Evolutionary conservation across 2,888 invertebrate species (phyloP).

Genomic region (Chloromyia formosa): DNA sequence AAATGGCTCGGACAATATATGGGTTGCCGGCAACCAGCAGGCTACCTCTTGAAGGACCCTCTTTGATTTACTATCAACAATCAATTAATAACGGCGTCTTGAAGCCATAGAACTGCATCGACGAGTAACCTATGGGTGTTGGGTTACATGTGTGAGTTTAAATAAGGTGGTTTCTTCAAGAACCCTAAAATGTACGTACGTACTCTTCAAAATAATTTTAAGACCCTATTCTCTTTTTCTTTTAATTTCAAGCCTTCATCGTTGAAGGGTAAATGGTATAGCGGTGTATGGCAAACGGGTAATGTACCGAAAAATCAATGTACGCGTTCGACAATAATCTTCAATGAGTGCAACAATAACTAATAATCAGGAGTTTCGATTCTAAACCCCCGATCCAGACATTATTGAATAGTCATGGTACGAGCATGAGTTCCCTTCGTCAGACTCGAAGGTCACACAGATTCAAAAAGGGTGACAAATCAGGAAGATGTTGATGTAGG

Average conservation of each 20-base stretch:
- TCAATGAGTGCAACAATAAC: constrained; percentile 47
- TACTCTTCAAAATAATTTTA: constrained; percentile 7
- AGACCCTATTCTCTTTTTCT: constrained; percentile 17
- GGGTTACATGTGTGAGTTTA: constrained; percentile 21
- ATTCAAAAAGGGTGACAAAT: background rate
- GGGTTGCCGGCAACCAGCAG: background rate
- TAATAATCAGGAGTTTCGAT: constrained; percentile 47
- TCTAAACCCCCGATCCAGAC: constrained; percentile 40
- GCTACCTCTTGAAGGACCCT: constrained; percentile 5
- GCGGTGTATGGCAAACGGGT: background rate
- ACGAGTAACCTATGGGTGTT: background rate
- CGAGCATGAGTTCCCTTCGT: background rate
- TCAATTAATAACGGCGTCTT: constrained; percentile 47
- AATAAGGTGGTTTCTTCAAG: constrained; percentile 20
- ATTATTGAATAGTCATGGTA: background rate
- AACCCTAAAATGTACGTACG: constrained; percentile 10
- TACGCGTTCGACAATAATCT: constrained; percentile 20
- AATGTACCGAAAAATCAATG: constrained; percentile 31
- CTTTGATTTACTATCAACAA: constrained; percentile 48
- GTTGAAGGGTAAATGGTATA: background rate
- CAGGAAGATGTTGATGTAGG: background rate
- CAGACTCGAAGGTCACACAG: background rate
- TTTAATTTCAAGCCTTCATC: constrained; percentile 23
- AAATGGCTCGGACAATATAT: no score
- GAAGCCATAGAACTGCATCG: background rate